Percentiles rank a stretch among this genome's conserved stretches.
phyloP scores from a whole-genome alignment of 2,888 invertebrate species.

The Congeria kusceri region DNA sequence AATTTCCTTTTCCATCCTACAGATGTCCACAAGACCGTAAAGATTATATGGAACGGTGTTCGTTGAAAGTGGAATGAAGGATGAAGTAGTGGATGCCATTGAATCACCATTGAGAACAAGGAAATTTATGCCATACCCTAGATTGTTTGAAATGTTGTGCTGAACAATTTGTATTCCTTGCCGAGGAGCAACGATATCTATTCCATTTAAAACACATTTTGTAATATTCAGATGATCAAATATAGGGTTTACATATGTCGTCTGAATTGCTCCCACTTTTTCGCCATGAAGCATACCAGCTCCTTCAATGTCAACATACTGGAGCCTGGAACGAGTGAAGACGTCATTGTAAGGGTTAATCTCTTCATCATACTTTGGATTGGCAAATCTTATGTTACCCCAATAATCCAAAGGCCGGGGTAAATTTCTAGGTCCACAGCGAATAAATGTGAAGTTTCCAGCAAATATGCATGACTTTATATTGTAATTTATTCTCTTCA shows the following conservation, averaged over 20 bases:
- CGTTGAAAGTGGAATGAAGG: constrained; percentile 93
- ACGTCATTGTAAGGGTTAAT: constrained; percentile 87
- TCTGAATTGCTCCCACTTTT: constrained; percentile 95
- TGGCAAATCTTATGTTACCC: constrained; percentile 98
- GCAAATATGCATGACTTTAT: constrained; percentile 90
- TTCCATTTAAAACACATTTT: constrained; percentile 95
- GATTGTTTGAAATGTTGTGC: constrained; percentile 88
- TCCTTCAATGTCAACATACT: constrained; percentile 92
- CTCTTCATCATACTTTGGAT: constrained; percentile 93
- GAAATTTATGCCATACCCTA: constrained; percentile 96
- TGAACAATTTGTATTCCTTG: constrained; percentile 88
- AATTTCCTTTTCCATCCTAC: constrained; percentile 97
- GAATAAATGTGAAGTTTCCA: constrained; percentile 94
- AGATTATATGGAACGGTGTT: constrained; percentile 92
- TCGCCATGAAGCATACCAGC: constrained; percentile 98
- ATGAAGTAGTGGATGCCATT: constrained; percentile 89
- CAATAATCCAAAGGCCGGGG: constrained; percentile 87
- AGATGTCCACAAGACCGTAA: constrained; percentile 98
- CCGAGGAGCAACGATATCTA: constrained; percentile 95
- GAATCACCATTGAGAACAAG: constrained; percentile 95
- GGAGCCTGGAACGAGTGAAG: constrained; percentile 90
- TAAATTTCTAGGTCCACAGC: constrained; percentile 89
- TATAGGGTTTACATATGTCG: constrained; percentile 95
- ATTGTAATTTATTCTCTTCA: constrained; percentile 94
- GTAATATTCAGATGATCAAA: constrained; percentile 92